phyloP scores from a whole-genome alignment of 2,797 vertebrate species.

The Protonibea diacanthus region DNA sequence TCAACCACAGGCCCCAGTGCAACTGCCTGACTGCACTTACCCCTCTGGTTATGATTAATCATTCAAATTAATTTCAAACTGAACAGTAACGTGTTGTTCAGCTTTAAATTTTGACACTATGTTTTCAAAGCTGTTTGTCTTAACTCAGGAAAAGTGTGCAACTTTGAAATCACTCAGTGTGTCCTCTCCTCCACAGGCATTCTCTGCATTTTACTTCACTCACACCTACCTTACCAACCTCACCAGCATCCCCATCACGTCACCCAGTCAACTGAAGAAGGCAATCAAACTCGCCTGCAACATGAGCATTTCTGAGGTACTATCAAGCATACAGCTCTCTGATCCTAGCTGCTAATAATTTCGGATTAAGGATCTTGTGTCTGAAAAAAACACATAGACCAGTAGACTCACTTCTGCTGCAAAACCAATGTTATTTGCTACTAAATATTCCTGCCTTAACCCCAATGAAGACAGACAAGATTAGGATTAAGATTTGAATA shows the following conservation, averaged over 20 bases:
- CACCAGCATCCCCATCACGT: constrained; percentile 76
- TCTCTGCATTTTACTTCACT: constrained; percentile 90
- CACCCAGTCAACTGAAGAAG: constrained; percentile 67
- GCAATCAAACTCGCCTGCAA: constrained; percentile 80
- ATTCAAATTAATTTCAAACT: no score
- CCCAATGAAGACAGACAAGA: neutral
- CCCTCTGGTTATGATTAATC: neutral
- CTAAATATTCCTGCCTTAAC: neutral
- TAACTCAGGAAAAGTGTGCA: neutral
- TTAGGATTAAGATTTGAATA: neutral
- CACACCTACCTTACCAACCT: constrained; percentile 81
- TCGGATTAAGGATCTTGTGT: neutral
- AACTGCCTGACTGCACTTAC: no score
- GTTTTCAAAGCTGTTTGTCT: neutral
- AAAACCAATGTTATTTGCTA: neutral
- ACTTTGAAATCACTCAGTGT: neutral
- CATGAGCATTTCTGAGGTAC: constrained; percentile 84
- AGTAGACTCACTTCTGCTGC: neutral
- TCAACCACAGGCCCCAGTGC: no score
- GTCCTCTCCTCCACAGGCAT: constrained; percentile 82
- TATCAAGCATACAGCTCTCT: neutral
- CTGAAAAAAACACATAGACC: neutral
- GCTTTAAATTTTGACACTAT: neutral
- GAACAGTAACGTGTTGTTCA: neutral
- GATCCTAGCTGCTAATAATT: no score